These are phyloP conservation scores for Arion vulgaris DNA, from an alignment of 1,140 invertebrate species.

Conservation along the genomic window DNA sequence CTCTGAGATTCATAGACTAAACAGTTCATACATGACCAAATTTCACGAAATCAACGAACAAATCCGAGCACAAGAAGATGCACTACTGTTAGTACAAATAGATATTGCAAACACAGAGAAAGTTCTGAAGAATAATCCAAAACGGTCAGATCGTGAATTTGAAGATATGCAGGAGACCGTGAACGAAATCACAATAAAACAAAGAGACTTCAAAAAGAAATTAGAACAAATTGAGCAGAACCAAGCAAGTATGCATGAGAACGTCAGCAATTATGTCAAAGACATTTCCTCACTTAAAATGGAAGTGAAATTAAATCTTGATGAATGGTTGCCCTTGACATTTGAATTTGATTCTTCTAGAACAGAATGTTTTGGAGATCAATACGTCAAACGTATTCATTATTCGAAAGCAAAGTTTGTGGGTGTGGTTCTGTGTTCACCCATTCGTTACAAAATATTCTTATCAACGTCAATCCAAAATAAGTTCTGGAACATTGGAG, in stretches of 20 bases:
- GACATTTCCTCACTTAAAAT: conserved; percentile 35
- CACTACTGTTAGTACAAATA: conserved; percentile 39
- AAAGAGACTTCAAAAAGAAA: conserved; percentile 34
- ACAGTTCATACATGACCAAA: conserved; percentile 30
- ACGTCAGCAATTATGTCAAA: conserved; percentile 23
- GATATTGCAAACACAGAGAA: conserved; percentile 36
- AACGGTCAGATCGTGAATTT: conserved; percentile 31
- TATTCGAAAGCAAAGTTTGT: conserved; percentile 52
- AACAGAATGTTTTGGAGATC: conserved; percentile 57
- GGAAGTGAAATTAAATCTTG: conserved; percentile 44
- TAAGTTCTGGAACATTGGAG: conserved; percentile 63
- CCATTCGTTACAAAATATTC: conserved; percentile 63
- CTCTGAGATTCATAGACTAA: conserved; percentile 10
- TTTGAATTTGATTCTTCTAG: conserved; percentile 52
- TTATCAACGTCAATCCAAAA: conserved; percentile 54
- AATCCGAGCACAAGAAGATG: conserved; percentile 33
- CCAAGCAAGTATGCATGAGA: conserved; percentile 2
- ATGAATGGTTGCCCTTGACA: conserved; percentile 56
- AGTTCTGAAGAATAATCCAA: conserved; percentile 31
- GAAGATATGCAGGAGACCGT: conserved; percentile 29
- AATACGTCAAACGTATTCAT: conserved; percentile 56
- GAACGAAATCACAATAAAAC: conserved; percentile 31
- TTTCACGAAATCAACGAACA: conserved; percentile 22
- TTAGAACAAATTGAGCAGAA: conserved; percentile 8
- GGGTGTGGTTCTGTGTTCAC: conserved; percentile 63